Evolutionary conservation across 2,797 vertebrate species (phyloP).

Genomic region (Paedocypris micromegethes): DNA sequence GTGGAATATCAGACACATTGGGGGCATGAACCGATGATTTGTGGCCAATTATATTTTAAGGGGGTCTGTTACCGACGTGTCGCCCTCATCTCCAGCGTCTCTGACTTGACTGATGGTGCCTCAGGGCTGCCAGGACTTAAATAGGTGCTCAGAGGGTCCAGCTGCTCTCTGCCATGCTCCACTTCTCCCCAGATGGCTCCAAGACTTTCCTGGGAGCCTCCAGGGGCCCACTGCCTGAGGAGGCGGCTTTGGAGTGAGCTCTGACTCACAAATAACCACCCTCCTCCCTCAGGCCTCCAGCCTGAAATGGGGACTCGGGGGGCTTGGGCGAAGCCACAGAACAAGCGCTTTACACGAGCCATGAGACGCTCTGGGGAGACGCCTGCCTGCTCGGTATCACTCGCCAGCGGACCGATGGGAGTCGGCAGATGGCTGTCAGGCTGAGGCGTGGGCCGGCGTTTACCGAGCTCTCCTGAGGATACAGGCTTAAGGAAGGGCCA

Average conservation of each 20-base stretch:
- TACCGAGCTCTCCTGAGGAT: conserved; percentile 28
- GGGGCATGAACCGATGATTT: conserved; percentile 11
- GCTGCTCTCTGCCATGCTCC: conserved; percentile 76
- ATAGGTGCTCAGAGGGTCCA: conserved; percentile 73
- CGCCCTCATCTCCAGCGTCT: conserved; percentile 36
- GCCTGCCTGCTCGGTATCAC: conserved; percentile 45
- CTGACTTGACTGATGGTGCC: conserved; percentile 62
- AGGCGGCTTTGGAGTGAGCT: conserved; percentile 67
- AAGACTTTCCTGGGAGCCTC: conserved; percentile 72
- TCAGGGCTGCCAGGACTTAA: conserved; percentile 69
- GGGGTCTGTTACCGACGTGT: conserved; percentile 10
- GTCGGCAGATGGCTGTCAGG: conserved; percentile 68
- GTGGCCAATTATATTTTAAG: conserved; percentile 23
- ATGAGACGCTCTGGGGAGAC: conserved; percentile 32
- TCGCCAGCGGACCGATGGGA: conserved; percentile 63
- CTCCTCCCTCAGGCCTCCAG: conserved; percentile 34
- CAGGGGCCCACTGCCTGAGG: conserved; percentile 66
- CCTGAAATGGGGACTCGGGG: conserved; percentile 35
- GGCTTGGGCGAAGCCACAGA: conserved; percentile 69
- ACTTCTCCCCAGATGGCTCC: conserved; percentile 76
- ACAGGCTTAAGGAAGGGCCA: conserved; percentile 36
- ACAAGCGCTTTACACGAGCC: conserved; percentile 53
- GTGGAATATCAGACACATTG: neutral
- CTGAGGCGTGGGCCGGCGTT: conserved; percentile 54
- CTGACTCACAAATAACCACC: conserved; percentile 30